phyloP scores from a whole-genome alignment of 2,797 vertebrate genomes.

The Melanogrammus aeglefinus region DNA sequence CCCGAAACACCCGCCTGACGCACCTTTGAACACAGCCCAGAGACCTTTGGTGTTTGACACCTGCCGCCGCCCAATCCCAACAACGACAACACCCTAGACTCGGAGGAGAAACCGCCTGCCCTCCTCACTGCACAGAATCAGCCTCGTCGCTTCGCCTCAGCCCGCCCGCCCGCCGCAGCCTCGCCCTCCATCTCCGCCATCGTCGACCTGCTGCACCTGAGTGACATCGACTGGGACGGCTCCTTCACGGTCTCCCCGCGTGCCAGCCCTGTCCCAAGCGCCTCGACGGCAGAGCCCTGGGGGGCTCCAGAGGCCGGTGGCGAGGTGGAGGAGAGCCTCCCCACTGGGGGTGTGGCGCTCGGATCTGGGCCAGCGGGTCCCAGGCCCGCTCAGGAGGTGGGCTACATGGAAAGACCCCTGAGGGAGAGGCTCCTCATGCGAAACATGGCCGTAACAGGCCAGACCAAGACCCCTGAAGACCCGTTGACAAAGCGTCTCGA shows the following conservation, averaged over 20 bases:
- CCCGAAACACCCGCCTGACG: too few relatives aligned
- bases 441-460: constrained; percentile 32
- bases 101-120: not conserved
- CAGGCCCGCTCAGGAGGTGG: constrained; percentile 22
- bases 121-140: not conserved
- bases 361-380: not conserved
- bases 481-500: constrained; percentile 16
- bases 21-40: constrained; percentile 21
- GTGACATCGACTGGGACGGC: constrained; percentile 76
- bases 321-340: constrained; percentile 12
- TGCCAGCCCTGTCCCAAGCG: constrained; percentile 17
- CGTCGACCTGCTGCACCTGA: constrained; percentile 75
- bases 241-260: constrained; percentile 70
- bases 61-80: constrained; percentile 30
- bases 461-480: constrained; percentile 20
- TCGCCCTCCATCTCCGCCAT: constrained; percentile 59
- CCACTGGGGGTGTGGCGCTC: not conserved
- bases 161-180: constrained; percentile 17
- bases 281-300: constrained; percentile 16
- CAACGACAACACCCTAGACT: not conserved
- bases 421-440: constrained; percentile 72
- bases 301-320: constrained; percentile 10
- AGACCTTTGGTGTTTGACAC: constrained; percentile 44
- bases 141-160: not conserved
- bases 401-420: constrained; percentile 65